Evolutionary conservation across 2,797 vertebrate genomes (phyloP).

Genomic region (Sebastes diploproa): DNA sequence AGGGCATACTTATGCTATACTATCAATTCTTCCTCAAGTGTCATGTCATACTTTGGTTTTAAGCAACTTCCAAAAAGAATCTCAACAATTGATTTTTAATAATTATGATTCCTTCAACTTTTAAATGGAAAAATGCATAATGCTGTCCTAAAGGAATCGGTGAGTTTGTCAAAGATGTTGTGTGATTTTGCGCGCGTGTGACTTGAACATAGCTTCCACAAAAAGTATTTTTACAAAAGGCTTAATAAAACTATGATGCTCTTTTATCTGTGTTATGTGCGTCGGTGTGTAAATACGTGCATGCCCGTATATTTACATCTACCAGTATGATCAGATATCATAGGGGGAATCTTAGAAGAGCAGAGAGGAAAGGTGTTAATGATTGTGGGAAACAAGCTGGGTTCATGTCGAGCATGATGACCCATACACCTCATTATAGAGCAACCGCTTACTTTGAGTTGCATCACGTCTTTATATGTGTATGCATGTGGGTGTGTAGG

Average conservation of each 20-base stretch:
- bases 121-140: neutral
- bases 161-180: neutral
- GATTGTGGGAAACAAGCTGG: neutral
- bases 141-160: neutral
- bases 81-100: neutral
- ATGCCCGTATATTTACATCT: neutral
- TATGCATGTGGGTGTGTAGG: neutral
- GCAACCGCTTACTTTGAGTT: constrained; percentile 28
- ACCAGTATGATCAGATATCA: neutral
- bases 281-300: neutral
- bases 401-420: constrained; percentile 8
- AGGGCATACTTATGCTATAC: too few relatives aligned
- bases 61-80: neutral
- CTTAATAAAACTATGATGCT: neutral
- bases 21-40: neutral
- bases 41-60: neutral
- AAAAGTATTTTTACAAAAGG: neutral
- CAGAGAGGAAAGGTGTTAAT: constrained; percentile 11
- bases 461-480: constrained; percentile 32
- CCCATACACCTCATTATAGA: constrained; percentile 29
- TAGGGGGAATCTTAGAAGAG: neutral
- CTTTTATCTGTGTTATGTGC: neutral
- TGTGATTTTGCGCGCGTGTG: neutral
- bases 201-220: neutral
- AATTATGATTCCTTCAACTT: neutral